Evolutionary conservation across 2,888 invertebrate genomes (phyloP).

Genomic region (Zele albiditarsus): DNA sequence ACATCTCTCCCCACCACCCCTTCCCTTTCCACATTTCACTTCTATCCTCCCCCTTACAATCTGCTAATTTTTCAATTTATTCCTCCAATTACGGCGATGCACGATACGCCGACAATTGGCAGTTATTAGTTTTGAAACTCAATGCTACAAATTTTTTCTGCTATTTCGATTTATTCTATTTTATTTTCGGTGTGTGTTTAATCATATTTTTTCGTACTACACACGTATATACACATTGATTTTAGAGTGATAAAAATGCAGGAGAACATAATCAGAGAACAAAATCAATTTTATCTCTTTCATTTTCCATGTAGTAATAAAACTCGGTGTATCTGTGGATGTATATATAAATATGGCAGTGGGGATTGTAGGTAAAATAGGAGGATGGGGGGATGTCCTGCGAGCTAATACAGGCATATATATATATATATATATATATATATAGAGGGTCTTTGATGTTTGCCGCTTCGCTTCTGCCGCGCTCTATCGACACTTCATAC

Average conservation of each 20-base stretch:
- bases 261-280: too few species aligned
- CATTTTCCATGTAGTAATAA: background rate
- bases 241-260: too few species aligned
- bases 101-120: slow-evolving; percentile 66
- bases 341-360: slow-evolving; percentile 19
- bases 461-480: slow-evolving; percentile 72
- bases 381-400: slow-evolving; percentile 8
- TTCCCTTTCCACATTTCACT: background rate
- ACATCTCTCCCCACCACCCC: slow-evolving; percentile 21
- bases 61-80: slow-evolving; percentile 71
- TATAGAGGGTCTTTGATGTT: slow-evolving; percentile 71
- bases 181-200: too few species aligned
- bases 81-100: slow-evolving; percentile 66
- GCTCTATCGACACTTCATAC: slow-evolving; percentile 73
- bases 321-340: background rate
- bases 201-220: too few species aligned
- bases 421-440: slow-evolving; percentile 26
- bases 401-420: background rate
- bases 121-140: slow-evolving; percentile 64
- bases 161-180: background rate
- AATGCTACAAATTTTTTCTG: slow-evolving; percentile 27
- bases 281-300: background rate
- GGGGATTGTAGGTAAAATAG: slow-evolving; percentile 40
- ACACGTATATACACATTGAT: too few species aligned
- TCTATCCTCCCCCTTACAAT: slow-evolving; percentile 45